A percentile compares a stretch with the other conserved stretches of the same genome.
These are phyloP conservation scores for Drosophila busckii DNA, from an alignment of 1,140 invertebrate genomes.

Conservation along the genomic window DNA sequence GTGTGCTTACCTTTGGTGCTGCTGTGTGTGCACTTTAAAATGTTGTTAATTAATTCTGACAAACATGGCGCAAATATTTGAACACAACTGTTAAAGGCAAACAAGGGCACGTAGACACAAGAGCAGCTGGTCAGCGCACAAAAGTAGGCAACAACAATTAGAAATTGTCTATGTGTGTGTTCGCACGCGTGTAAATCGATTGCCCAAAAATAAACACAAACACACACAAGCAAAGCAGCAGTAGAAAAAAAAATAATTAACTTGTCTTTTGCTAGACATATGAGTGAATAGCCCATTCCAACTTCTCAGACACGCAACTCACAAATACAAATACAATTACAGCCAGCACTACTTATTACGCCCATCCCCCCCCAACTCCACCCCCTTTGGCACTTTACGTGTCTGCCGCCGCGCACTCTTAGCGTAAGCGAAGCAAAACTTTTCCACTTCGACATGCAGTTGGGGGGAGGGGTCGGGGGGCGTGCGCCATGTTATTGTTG, in stretches of 20 bases:
- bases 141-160: constrained; percentile 31
- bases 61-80: constrained; percentile 72
- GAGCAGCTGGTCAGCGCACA: not conserved
- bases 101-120: constrained; percentile 2
- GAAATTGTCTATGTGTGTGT: constrained; percentile 19
- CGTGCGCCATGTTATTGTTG: constrained; percentile 36
- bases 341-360: too few relatives aligned
- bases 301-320: constrained; percentile 12
- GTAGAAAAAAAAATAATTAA: constrained; percentile 61
- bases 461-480: not conserved
- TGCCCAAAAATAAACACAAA: constrained; percentile 63
- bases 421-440: too few relatives aligned
- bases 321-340: constrained; percentile 70
- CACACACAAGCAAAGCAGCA: constrained; percentile 19
- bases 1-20: not conserved
- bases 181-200: constrained; percentile 64
- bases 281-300: constrained; percentile 64
- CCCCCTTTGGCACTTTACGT: not conserved
- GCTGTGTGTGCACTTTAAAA: constrained; percentile 26
- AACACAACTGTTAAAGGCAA: constrained; percentile 33
- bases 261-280: constrained; percentile 72
- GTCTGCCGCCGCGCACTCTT: too few relatives aligned
- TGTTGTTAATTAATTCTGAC: constrained; percentile 73
- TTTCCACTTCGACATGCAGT: not conserved
- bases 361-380: not conserved